These are phyloP conservation scores for Theretra japonica DNA, from an alignment of 2,888 invertebrate species.

Conservation along the genomic window DNA sequence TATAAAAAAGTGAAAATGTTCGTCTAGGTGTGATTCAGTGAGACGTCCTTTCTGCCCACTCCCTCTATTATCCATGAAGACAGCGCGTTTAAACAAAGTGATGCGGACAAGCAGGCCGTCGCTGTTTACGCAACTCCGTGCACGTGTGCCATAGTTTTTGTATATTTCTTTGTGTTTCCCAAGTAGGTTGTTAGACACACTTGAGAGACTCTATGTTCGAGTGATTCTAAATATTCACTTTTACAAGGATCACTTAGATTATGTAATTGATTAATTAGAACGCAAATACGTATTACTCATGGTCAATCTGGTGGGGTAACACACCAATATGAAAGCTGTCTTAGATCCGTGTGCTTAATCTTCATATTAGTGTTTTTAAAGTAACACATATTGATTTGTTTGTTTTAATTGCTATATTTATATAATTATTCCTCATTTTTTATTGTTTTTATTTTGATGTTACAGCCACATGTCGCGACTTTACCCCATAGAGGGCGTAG, in stretches of 20 bases:
- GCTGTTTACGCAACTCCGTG: slow-evolving; percentile 3
- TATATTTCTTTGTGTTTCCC: slow-evolving; percentile 22
- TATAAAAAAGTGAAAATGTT: background rate
- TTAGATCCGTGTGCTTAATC: background rate
- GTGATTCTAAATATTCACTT: slow-evolving; percentile 1
- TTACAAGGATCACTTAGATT: background rate
- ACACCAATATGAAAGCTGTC: background rate
- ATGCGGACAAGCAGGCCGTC: background rate
- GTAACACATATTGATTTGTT: too few relatives aligned
- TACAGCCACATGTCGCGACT: too few relatives aligned
- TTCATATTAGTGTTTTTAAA: background rate
- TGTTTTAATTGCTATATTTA: too few relatives aligned
- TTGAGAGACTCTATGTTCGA: slow-evolving; percentile 17
- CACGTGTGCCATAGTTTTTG: slow-evolving; percentile 20
- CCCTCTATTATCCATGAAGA: background rate
- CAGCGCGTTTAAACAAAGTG: background rate
- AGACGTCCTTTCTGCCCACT: background rate
- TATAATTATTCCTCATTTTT: too few relatives aligned
- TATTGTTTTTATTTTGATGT: too few relatives aligned
- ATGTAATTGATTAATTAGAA: slow-evolving; percentile 6
- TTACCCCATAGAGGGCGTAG: too few relatives aligned
- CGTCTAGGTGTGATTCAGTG: background rate
- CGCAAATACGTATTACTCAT: background rate
- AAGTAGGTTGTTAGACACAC: slow-evolving; percentile 26
- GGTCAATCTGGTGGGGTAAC: background rate